phyloP scores from a whole-genome alignment of 2,888 invertebrate genomes.

The Iphiclides podalirius region DNA sequence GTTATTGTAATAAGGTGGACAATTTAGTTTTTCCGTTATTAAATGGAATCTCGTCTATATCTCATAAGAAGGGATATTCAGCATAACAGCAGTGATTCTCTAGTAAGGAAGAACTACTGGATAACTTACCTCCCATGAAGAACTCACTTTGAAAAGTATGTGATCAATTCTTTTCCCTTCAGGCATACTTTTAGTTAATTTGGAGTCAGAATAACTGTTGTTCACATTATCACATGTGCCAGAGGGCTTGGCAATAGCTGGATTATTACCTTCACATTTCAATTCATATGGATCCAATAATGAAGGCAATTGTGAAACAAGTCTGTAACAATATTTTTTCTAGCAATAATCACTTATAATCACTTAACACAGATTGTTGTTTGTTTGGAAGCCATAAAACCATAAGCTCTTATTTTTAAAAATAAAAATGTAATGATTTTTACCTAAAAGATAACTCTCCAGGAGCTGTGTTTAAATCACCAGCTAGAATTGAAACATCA shows the following conservation, averaged over 20 bases:
- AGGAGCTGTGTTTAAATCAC: constrained; percentile 96
- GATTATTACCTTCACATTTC: constrained; percentile 38
- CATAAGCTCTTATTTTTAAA: too few relatives aligned
- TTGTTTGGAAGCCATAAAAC: too few relatives aligned
- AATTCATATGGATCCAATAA: constrained; percentile 57
- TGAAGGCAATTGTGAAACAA: constrained; percentile 69
- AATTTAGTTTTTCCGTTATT: too few relatives aligned
- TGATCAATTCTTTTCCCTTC: constrained; percentile 96
- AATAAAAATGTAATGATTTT: too few relatives aligned
- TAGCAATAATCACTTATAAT: too few relatives aligned
- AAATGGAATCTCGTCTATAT: too few relatives aligned
- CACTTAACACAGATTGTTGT: too few relatives aligned
- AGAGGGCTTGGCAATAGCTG: constrained; percentile 35
- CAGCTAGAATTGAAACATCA: constrained; percentile 92
- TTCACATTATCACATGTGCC: constrained; percentile 85
- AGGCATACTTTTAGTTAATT: constrained; percentile 74
- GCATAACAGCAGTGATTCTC: too few relatives aligned
- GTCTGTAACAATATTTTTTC: constrained; percentile 46
- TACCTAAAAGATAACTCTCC: constrained; percentile 88
- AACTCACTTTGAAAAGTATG: constrained; percentile 83
- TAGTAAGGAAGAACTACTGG: too few relatives aligned
- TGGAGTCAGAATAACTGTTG: constrained; percentile 89
- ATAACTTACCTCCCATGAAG: constrained; percentile 52
- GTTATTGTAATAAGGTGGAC: too few relatives aligned
- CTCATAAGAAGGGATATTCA: too few relatives aligned